Base-by-base conservation (phyloP, 2,113 vertebrate genomes). In the Oophaga pumilio region DNA sequence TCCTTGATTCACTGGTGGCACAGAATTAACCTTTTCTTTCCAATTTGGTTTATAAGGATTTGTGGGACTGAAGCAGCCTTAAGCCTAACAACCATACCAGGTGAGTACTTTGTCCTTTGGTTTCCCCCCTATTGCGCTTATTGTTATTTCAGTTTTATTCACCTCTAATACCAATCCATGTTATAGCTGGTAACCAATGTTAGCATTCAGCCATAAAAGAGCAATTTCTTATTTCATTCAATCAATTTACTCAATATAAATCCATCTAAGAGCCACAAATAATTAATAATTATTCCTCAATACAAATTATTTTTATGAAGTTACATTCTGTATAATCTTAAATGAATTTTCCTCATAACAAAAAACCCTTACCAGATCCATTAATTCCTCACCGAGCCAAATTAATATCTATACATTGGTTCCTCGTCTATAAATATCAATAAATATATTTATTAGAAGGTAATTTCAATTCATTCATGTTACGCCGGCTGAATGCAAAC, bases 371-470 rank as follows among this genome's bases (percentile, higher is more conserved):
- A 13, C 14, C n/a, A 2, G 24, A 57, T 78, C 14, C 52, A 60
- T 26, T 33, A 33, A 60, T 60, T 60, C 8, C 24, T 59, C 60
- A 8, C 26, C 33, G 28, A 20, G 71, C 5, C 17, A 22, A 74
- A 74, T 74, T 22, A 74, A 74, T 50, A 50, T 74, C 71, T 74
- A 50, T 74, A 74, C 18, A 74, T 74, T 73, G 33, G 69, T 73
- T 73, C 28, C 49, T 50, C 18, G 12, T 74, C 33, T 74, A 74
- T 74, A 74, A 43, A 43, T 43, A 43, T 43, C 9, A 74, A 49
- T 50, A 74, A 50, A 49, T 50, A 74, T 74, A 49, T 74, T 74
- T 74, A 9, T 74, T 49, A 74, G 0, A 1, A 50, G 26, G 26
- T 80, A 59, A 80, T 59, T 60, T 20, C 24, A 4, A 80, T 80